Percentiles rank a stretch among this genome's conserved stretches.
Evolutionary conservation across 2,888 invertebrate genomes (phyloP).

Genomic region (Xanthorhoe spadicearia): DNA sequence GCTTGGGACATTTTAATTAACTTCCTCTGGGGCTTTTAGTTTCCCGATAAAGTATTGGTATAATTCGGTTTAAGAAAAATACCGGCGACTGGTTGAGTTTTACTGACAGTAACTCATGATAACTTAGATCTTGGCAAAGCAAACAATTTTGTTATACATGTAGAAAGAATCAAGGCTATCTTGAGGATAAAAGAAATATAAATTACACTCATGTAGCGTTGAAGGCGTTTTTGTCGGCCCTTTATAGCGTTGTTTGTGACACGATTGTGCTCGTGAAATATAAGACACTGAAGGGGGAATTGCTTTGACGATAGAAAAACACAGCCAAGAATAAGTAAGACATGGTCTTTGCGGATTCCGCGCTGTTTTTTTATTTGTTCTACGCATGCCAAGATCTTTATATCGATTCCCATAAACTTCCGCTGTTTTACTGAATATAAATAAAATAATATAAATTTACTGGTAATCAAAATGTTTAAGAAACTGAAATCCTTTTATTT

Average conservation of each 20-base stretch:
- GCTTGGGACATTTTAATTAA: conserved; percentile 81
- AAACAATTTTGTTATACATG: conserved; percentile 29
- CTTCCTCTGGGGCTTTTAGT: conserved; percentile 62
- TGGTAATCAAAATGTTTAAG: background rate
- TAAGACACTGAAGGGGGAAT: conserved; percentile 47
- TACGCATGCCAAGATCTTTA: background rate
- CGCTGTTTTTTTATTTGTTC: background rate
- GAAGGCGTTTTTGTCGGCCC: conserved; percentile 39
- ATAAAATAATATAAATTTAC: background rate
- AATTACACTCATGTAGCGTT: conserved; percentile 34
- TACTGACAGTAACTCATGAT: conserved; percentile 17
- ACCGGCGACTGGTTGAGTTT: background rate
- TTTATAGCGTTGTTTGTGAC: conserved; percentile 66
- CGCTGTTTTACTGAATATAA: background rate
- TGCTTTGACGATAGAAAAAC: conserved; percentile 44
- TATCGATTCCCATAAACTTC: background rate
- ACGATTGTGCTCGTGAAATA: conserved; percentile 57
- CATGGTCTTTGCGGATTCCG: conserved; percentile 3
- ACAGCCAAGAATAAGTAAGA: background rate
- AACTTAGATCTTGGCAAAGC: conserved; percentile 30
- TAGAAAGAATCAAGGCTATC: conserved; percentile 31
- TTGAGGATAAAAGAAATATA: conserved; percentile 35
- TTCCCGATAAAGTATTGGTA: conserved; percentile 71
- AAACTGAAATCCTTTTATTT: background rate
- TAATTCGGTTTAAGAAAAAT: conserved; percentile 28